These are phyloP conservation scores for Merluccius polli DNA, from an alignment of 2,797 vertebrate genomes.

Conservation along the genomic window DNA sequence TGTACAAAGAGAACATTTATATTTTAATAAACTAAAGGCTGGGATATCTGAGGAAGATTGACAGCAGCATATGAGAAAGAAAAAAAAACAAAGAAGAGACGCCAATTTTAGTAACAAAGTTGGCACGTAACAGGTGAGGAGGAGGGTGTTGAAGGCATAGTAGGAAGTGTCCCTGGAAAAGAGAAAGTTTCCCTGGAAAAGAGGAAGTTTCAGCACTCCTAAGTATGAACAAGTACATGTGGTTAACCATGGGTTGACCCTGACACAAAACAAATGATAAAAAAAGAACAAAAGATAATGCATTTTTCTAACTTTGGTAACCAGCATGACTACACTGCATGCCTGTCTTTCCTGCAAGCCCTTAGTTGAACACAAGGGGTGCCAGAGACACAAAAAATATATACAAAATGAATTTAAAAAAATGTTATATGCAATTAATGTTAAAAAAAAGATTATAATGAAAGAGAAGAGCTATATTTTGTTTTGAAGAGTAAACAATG, in stretches of 20 bases:
- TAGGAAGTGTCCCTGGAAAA: constrained; percentile 30
- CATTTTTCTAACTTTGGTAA: constrained; percentile 85
- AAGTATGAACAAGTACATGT: constrained; percentile 51
- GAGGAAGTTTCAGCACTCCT: constrained; percentile 2
- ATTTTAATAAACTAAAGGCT: constrained; percentile 71
- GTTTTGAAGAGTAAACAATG: constrained; percentile 77
- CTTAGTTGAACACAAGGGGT: constrained; percentile 77
- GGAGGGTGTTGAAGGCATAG: constrained; percentile 15
- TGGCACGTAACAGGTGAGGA: constrained; percentile 36
- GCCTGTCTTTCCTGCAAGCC: constrained; percentile 82
- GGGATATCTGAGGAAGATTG: constrained; percentile 56
- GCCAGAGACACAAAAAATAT: constrained; percentile 75
- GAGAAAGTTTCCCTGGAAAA: constrained; percentile 17
- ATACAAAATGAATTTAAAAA: constrained; percentile 75
- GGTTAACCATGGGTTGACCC: constrained; percentile 37
- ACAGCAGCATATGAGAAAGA: constrained; percentile 30
- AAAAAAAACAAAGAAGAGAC: constrained; percentile 31
- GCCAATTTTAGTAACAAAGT: constrained; percentile 46
- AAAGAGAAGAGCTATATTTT: constrained; percentile 84
- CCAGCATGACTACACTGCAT: constrained; percentile 85
- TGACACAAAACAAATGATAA: constrained; percentile 61
- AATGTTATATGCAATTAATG: constrained; percentile 81
- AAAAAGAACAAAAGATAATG: constrained; percentile 65
- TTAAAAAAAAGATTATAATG: constrained; percentile 77
- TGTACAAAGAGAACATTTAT: constrained; percentile 75